Conservation (phyloP, 2,888 invertebrate genomes). For the Cheiracanthium punctorium region DNA sequence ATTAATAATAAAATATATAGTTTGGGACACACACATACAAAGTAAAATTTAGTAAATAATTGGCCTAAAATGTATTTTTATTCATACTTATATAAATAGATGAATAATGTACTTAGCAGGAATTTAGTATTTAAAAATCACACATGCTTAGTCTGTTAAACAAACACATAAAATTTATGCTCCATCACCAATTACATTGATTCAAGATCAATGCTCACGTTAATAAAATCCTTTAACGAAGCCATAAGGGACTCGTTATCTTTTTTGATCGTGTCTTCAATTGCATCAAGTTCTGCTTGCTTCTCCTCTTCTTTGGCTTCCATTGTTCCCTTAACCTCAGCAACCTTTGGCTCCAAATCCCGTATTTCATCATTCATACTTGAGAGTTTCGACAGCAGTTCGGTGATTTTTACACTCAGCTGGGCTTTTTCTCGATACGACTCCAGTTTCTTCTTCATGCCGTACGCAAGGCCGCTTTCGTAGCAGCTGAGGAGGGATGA, state of each 20-base stretch:
- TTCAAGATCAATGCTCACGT: constrained; percentile 20
- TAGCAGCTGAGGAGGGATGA: constrained; percentile 21
- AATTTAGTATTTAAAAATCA: too few species aligned
- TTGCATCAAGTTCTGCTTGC: background rate
- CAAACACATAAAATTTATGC: too few species aligned
- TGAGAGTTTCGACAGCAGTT: background rate
- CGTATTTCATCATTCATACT: background rate
- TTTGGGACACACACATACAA: too few species aligned
- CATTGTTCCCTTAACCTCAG: background rate
- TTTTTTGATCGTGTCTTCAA: constrained; percentile 7
- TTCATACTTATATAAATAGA: too few species aligned
- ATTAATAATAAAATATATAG: too few species aligned
- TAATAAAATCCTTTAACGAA: constrained; percentile 16
- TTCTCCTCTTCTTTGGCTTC: background rate
- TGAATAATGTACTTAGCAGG: too few species aligned
- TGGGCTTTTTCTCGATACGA: background rate
- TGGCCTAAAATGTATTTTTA: too few species aligned
- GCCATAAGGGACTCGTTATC: constrained; percentile 26
- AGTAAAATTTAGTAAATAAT: too few species aligned
- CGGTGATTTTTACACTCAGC: background rate
- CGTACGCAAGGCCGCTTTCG: constrained; percentile 53
- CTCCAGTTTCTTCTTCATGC: constrained; percentile 29
- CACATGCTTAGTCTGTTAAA: too few species aligned
- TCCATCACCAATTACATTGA: too few species aligned
- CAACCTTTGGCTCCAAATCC: constrained; percentile 6